Conservation (phyloP, 2,888 invertebrate genomes). For the Napeogenes inachia region DNA sequence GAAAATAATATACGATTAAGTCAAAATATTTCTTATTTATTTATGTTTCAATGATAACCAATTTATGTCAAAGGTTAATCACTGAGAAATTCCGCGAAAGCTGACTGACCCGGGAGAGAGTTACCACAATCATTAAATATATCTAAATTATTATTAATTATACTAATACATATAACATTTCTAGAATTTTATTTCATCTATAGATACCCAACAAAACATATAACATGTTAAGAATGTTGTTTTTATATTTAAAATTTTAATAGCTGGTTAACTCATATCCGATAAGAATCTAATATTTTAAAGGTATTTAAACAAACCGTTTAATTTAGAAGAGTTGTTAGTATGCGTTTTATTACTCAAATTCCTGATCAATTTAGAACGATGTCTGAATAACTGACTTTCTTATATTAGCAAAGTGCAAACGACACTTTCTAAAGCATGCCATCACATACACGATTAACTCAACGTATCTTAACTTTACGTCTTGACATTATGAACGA, state of each 20-base stretch:
- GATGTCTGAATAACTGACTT: no score
- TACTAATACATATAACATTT: slow-evolving; percentile 18
- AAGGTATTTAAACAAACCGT: no score
- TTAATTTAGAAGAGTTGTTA: no score
- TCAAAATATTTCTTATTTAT: background rate
- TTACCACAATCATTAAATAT: slow-evolving; percentile 4
- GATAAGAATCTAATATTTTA: no score
- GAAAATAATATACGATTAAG: no score
- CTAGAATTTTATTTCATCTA: background rate
- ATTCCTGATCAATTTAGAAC: no score
- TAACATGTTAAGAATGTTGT: background rate
- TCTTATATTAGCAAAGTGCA: background rate
- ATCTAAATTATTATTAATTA: slow-evolving; percentile 15
- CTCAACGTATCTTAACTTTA: background rate
- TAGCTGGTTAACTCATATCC: no score
- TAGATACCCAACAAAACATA: background rate
- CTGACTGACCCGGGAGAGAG: slow-evolving; percentile 11
- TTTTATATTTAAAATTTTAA: no score
- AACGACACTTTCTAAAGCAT: slow-evolving; percentile 2
- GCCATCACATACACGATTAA: slow-evolving; percentile 2
- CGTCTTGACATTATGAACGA: background rate
- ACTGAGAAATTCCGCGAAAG: slow-evolving; percentile 12
- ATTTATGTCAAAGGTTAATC: slow-evolving; percentile 1
- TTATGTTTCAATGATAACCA: background rate
- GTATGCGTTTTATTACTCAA: no score